Evolutionary conservation across 1,140 invertebrate genomes (phyloP).

Genomic region (Ceratosolen fusciceps): DNA sequence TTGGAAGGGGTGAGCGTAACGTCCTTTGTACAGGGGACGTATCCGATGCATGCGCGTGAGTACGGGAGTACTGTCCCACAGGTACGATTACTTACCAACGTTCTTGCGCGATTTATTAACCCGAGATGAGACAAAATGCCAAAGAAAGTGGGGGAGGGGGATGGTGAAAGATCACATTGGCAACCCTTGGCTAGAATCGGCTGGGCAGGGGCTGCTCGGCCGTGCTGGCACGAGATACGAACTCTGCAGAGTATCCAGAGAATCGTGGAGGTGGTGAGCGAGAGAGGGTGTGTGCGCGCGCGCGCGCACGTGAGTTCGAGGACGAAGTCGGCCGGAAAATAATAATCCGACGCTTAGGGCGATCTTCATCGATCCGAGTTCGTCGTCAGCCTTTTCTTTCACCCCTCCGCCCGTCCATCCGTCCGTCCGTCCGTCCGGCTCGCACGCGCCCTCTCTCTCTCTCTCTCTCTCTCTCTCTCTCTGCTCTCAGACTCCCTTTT

Average conservation of each 20-base stretch:
- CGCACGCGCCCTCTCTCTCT: neutral
- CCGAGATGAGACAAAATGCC: neutral
- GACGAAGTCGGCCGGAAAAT: slow-evolving; percentile 48
- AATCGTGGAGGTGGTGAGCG: neutral
- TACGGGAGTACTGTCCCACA: neutral
- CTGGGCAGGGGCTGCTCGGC: neutral
- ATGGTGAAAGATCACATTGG: neutral
- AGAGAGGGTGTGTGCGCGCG: slow-evolving; percentile 9
- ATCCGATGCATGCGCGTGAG: neutral
- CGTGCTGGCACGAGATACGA: no score
- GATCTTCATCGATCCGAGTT: slow-evolving; percentile 41
- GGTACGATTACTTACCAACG: slow-evolving; percentile 39
- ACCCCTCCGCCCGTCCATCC: neutral
- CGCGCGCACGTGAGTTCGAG: slow-evolving; percentile 20
- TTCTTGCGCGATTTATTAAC: slow-evolving; percentile 15
- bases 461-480: neutral
- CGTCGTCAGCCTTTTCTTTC: neutral
- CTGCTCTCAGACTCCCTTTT: slow-evolving; percentile 18
- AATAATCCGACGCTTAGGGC: slow-evolving; percentile 45
- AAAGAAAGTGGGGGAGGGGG: neutral
- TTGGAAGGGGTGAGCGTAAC: no score
- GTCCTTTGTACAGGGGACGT: slow-evolving; percentile 15
- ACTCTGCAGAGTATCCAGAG: no score
- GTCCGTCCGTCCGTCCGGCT: neutral
- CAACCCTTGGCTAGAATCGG: neutral